Evolutionary conservation across 2,113 vertebrate genomes (phyloP).

Genomic region (Labeo catla): DNA sequence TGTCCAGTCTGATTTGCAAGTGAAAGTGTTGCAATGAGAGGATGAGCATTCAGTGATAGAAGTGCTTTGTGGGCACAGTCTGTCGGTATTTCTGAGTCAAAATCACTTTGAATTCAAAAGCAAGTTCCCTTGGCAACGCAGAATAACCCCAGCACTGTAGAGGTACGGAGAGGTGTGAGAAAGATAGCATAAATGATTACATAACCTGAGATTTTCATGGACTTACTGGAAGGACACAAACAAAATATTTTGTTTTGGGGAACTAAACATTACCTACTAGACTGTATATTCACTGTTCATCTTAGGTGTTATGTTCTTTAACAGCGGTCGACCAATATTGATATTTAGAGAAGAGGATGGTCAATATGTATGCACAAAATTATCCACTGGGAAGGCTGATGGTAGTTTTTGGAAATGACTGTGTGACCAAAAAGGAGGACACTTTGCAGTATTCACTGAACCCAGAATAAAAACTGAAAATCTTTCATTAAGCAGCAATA

Average conservation of each 20-base stretch:
- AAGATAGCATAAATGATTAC: constrained; percentile 59
- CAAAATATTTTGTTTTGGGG: background rate
- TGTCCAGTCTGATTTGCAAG: constrained; percentile 45
- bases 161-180: constrained; percentile 56
- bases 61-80: constrained; percentile 53
- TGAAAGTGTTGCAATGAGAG: constrained; percentile 46
- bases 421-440: no score
- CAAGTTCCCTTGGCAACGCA: constrained; percentile 64
- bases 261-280: background rate
- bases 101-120: constrained; percentile 60
- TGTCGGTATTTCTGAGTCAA: constrained; percentile 57
- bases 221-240: constrained; percentile 43
- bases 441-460: no score
- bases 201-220: constrained; percentile 55
- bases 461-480: no score
- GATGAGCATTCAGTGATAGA: constrained; percentile 48
- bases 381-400: background rate
- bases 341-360: background rate
- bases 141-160: constrained; percentile 40
- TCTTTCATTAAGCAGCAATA: no score
- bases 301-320: background rate
- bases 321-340: background rate
- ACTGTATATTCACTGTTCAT: background rate
- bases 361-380: background rate
- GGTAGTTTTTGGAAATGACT: background rate